Conservation (phyloP, 2,113 vertebrate genomes). For the Gambusia holbrooki region DNA sequence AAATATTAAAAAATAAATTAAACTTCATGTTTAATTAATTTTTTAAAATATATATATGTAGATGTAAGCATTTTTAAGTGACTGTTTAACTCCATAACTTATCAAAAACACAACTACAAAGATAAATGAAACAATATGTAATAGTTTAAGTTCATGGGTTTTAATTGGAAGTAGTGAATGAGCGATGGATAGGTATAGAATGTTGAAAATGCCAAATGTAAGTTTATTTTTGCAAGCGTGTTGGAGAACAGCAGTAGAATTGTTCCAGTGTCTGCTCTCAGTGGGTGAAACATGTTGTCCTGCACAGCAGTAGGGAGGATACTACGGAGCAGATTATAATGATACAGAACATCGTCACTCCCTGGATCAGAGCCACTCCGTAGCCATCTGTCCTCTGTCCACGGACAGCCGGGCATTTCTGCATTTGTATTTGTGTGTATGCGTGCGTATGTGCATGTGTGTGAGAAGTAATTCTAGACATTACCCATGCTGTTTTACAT, state of each 20-base stretch:
- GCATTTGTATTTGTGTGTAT: conserved; percentile 29
- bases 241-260: conserved; percentile 54
- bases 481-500: conserved; percentile 44
- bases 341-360: conserved; percentile 76
- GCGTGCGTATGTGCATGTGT: conserved; percentile 10
- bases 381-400: conserved; percentile 80
- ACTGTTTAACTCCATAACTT: neutral
- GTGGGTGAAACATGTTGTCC: conserved; percentile 79
- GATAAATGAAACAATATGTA: neutral
- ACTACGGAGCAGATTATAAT: conserved; percentile 80
- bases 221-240: conserved; percentile 41
- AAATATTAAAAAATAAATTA: neutral
- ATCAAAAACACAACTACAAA: neutral
- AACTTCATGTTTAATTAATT: neutral
- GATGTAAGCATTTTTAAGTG: neutral
- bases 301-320: conserved; percentile 71
- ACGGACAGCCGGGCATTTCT: conserved; percentile 59
- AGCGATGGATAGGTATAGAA: neutral
- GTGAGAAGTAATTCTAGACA: conserved; percentile 47
- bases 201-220: neutral
- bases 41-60: neutral
- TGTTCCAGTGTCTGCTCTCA: conserved; percentile 68
- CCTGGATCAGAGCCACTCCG: conserved; percentile 73
- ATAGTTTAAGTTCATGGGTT: neutral
- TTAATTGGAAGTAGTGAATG: neutral